Conservation (phyloP, 1,140 invertebrate genomes). For the Brachionus rubens region DNA sequence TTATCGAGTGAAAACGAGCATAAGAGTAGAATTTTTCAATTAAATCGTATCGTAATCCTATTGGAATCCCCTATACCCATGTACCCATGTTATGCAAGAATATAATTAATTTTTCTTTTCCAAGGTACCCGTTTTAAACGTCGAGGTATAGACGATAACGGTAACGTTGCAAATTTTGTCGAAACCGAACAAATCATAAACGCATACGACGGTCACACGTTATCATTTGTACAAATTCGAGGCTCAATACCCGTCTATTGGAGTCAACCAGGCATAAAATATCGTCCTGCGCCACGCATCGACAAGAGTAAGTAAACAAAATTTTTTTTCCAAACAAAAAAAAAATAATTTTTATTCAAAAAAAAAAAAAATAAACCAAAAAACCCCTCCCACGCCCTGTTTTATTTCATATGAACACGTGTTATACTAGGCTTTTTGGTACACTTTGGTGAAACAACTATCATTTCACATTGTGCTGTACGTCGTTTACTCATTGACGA, state of each 20-base stretch:
- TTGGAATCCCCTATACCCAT: too few relatives aligned
- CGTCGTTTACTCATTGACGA: not conserved
- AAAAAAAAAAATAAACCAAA: too few relatives aligned
- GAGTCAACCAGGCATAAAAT: conserved; percentile 43
- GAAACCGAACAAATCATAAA: conserved; percentile 82
- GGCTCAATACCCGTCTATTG: conserved; percentile 47
- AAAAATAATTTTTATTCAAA: too few relatives aligned
- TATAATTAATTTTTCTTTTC: not conserved
- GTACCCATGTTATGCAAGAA: too few relatives aligned
- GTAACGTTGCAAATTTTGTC: conserved; percentile 98
- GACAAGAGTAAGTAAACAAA: conserved; percentile 29
- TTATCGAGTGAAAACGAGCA: too few relatives aligned
- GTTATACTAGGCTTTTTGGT: too few relatives aligned
- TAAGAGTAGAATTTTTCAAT: too few relatives aligned
- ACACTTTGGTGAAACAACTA: too few relatives aligned
- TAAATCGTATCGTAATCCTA: too few relatives aligned
- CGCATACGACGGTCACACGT: not conserved
- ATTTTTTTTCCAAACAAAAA: not conserved
- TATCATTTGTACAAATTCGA: conserved; percentile 46
- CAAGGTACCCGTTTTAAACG: conserved; percentile 77
- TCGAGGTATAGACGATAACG: conserved; percentile 93
- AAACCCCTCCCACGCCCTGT: too few relatives aligned
- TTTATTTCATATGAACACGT: too few relatives aligned
- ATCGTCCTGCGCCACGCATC: conserved; percentile 28
- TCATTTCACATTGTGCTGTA: not conserved